Percentiles rank a stretch among this genome's conserved stretches.
Evolutionary conservation across 1,140 invertebrate species (phyloP).

Genomic region (Panagrolaimus sp.): DNA sequence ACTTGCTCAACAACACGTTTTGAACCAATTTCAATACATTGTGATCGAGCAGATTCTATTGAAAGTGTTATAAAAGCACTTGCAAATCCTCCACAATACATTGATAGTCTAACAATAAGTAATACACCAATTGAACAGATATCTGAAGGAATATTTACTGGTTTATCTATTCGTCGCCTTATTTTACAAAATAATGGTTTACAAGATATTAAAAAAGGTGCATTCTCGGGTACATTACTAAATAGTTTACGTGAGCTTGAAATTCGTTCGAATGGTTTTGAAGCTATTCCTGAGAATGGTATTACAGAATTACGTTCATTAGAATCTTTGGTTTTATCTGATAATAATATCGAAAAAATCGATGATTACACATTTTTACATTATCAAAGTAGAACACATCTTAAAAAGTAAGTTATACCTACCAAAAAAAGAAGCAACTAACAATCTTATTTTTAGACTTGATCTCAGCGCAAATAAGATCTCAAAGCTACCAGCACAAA

Average conservation of each 20-base stretch:
- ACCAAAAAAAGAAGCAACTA: not conserved
- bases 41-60: slow-evolving; percentile 33
- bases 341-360: slow-evolving; percentile 35
- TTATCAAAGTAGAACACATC: slow-evolving; percentile 28
- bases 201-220: slow-evolving; percentile 23
- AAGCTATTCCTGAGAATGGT: slow-evolving; percentile 31
- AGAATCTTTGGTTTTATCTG: slow-evolving; percentile 23
- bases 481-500: slow-evolving; percentile 34
- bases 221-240: slow-evolving; percentile 31
- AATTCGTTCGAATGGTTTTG: slow-evolving; percentile 32
- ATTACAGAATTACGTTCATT: slow-evolving; percentile 22
- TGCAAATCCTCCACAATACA: slow-evolving; percentile 23
- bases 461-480: slow-evolving; percentile 47
- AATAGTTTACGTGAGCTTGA: slow-evolving; percentile 31
- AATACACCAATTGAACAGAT: slow-evolving; percentile 41
- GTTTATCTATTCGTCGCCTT: slow-evolving; percentile 33
- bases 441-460: slow-evolving; percentile 16
- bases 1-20: slow-evolving; percentile 34
- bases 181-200: slow-evolving; percentile 36
- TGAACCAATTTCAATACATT: slow-evolving; percentile 36
- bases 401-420: slow-evolving; percentile 12
- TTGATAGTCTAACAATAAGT: slow-evolving; percentile 40
- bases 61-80: slow-evolving; percentile 32
- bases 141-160: slow-evolving; percentile 31
- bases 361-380: slow-evolving; percentile 31